Evolutionary conservation across 2,888 invertebrate species (phyloP).

Genomic region (Erebia palarica): DNA sequence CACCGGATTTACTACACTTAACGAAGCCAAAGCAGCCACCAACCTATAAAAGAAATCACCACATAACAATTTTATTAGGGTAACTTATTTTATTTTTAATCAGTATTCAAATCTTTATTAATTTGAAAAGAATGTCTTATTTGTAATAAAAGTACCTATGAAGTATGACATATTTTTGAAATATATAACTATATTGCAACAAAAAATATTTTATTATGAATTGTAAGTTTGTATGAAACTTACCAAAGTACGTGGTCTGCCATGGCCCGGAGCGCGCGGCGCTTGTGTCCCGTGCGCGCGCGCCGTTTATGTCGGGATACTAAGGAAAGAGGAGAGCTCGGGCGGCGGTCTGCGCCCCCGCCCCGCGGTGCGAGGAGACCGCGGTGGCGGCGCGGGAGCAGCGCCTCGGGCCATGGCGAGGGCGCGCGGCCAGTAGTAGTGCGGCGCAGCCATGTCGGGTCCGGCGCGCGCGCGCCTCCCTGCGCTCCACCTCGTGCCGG

Average conservation of each 20-base stretch:
- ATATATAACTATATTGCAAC: background rate
- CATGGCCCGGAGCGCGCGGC: constrained; percentile 79
- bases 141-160: background rate
- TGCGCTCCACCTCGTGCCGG: constrained; percentile 65
- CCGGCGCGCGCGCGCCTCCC: constrained; percentile 76
- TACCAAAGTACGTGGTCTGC: constrained; percentile 78
- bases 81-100: constrained; percentile 33
- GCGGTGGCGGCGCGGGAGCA: constrained; percentile 48
- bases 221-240: constrained; percentile 42
- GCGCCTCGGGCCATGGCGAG: constrained; percentile 53
- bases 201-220: background rate
- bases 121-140: background rate
- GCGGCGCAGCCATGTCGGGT: constrained; percentile 80
- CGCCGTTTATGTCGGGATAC: constrained; percentile 80
- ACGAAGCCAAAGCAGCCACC: constrained; percentile 67
- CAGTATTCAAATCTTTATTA: constrained; percentile 2
- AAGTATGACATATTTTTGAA: background rate
- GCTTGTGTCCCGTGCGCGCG: constrained; percentile 80
- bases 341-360: constrained; percentile 66
- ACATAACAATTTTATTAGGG: constrained; percentile 5
- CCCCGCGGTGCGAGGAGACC: constrained; percentile 51
- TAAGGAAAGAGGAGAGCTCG: constrained; percentile 73
- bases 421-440: constrained; percentile 77
- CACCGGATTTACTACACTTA: constrained; percentile 67
- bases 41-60: constrained; percentile 56